Percentiles rank a stretch among this genome's conserved stretches.
phyloP scores from a whole-genome alignment of 92 coral and sea anemone genomes.

The Scolanthus callimorphus region DNA sequence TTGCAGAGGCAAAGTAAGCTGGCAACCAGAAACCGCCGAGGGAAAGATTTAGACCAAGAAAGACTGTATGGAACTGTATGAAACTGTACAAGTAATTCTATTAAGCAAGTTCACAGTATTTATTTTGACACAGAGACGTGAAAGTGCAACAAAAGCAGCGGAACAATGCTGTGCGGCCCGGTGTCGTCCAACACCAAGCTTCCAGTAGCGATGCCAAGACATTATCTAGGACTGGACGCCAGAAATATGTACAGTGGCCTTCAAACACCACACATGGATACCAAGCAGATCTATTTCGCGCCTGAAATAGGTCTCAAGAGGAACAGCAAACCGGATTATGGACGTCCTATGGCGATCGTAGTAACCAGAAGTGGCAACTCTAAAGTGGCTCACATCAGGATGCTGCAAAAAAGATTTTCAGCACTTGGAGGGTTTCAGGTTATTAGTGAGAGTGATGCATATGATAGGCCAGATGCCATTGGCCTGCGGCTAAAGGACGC shows the following conservation, averaged over 20 bases:
- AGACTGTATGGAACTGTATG: too few relatives aligned
- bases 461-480: not conserved
- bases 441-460: slow-evolving; percentile 13
- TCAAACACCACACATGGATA: not conserved
- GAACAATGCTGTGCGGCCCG: slow-evolving; percentile 25
- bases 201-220: not conserved
- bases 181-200: not conserved
- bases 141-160: slow-evolving; percentile 21
- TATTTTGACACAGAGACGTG: slow-evolving; percentile 23
- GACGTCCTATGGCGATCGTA: too few relatives aligned
- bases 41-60: too few relatives aligned
- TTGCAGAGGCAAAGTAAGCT: too few relatives aligned
- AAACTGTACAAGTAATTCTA: not conserved
- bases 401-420: slow-evolving; percentile 12
- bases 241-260: not conserved
- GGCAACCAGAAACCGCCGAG: too few relatives aligned
- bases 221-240: not conserved
- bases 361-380: not conserved
- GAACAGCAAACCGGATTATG: not conserved
- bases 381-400: not conserved
- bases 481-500: slow-evolving; percentile 11
- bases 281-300: not conserved
- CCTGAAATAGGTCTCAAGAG: not conserved
- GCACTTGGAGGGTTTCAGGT: slow-evolving; percentile 16
- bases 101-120: slow-evolving; percentile 27